Evolutionary conservation across 2,888 invertebrate species (phyloP), one percentile per base, ranked within the genome.

Genomic region (Aphidoletes aphidimyza): DNA sequence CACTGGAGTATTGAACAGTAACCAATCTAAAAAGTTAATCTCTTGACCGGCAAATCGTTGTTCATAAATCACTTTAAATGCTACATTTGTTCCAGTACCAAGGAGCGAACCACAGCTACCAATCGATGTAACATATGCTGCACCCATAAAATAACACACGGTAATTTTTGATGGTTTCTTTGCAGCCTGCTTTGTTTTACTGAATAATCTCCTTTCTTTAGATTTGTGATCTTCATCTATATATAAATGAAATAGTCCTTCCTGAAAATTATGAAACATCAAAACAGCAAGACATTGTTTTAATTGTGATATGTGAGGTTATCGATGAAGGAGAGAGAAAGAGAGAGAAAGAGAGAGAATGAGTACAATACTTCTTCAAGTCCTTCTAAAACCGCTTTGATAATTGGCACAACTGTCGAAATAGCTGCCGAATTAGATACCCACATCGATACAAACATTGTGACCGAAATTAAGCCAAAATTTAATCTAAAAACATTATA

Each of bases 381-480:
- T 86, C 97, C 96, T 87, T 94, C 93, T 6, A 97, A 90, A 5
- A 97, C 95, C 36, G 96, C 97, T 86, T 95, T 94, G n/a, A 96
- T 94, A 86, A 97, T 97, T 0, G 97, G 97, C 85, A 96, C 94
- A 97, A 97, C 97, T 96, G 97, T 96, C 0, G 97, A 96, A 0
- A 96, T 94, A 2, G 96, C 96, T 0, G 97, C 97, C 0, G 97
- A 97, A 89, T 98, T 98, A 8, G 96, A 96, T 87, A 98, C 96
- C 97, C 97, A 98, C 97, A 98, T 97, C 0, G 97, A 97, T 87
- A 98, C 93, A 88, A 97, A 96, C 95, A 96, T 97, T 0, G 97
- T 96, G 22, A 96, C 96, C 86, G 94, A 91, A 87, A 97, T 95
- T 84, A 97, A 91, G 0, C 97, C 97, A 87, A 97, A 92, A 89